Conservation (phyloP, 2,797 vertebrate genomes). For the Loriculus beryllinus region DNA sequence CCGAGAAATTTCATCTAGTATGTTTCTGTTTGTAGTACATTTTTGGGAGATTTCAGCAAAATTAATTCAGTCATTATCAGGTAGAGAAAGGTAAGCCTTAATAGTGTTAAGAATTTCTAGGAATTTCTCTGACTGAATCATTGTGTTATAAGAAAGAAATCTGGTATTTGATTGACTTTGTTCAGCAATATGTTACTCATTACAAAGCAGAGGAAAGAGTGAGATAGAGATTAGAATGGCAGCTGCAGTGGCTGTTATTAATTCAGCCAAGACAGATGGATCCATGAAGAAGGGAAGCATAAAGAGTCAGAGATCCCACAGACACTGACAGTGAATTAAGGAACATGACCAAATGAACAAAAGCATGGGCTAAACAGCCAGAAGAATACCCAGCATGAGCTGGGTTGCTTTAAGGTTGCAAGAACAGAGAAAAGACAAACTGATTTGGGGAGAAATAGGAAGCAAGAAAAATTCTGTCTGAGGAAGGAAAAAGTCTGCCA, state of each 20-base stretch:
- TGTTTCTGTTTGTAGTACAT: not conserved
- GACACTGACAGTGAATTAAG: not conserved
- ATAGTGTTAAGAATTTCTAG: not conserved
- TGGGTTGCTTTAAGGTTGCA: not conserved
- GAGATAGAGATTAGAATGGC: not conserved
- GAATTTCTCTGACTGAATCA: not conserved
- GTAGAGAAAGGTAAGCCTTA: not conserved
- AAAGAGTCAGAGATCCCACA: not conserved
- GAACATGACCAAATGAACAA: not conserved
- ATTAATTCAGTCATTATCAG: not conserved
- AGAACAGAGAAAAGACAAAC: not conserved
- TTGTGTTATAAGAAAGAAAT: not conserved
- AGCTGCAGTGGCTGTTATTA: not conserved
- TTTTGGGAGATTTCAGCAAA: not conserved
- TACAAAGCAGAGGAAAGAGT: not conserved
- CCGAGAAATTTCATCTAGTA: not conserved
- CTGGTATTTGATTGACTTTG: not conserved
- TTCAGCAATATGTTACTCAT: accelerated
- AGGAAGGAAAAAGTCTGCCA: not conserved
- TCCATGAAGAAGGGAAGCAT: not conserved
- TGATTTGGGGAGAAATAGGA: not conserved
- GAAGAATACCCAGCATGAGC: not conserved
- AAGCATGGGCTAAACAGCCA: not conserved
- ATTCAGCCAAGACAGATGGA: not conserved
- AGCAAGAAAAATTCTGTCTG: not conserved